These are phyloP conservation scores for Motacilla alba DNA, from an alignment of 2,113 vertebrate species.

Conservation along the genomic window DNA sequence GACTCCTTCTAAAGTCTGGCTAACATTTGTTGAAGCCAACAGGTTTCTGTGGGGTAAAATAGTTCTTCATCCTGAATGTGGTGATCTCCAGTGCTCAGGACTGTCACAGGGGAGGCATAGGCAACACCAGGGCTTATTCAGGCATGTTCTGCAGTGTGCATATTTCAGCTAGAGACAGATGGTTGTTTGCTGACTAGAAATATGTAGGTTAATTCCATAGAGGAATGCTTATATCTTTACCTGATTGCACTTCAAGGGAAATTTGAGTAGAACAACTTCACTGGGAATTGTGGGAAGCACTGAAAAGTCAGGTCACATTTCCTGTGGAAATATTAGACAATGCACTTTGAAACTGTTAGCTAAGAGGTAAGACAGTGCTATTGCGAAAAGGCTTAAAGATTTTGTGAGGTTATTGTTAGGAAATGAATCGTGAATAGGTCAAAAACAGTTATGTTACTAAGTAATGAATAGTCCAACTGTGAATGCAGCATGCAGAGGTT, in stretches of 20 bases:
- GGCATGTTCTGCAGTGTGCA: background rate
- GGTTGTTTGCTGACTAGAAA: background rate
- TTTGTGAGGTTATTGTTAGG: background rate
- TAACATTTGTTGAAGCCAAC: background rate
- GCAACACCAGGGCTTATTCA: background rate
- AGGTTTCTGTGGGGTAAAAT: background rate
- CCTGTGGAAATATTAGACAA: background rate
- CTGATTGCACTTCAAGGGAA: background rate
- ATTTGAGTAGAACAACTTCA: background rate
- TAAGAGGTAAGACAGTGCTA: background rate
- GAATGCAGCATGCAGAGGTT: background rate
- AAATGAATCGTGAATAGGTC: background rate
- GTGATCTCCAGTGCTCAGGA: background rate
- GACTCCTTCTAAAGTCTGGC: background rate
- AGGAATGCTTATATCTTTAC: background rate
- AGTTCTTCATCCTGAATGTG: background rate
- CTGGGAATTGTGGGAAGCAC: background rate
- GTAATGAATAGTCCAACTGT: background rate
- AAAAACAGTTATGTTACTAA: background rate
- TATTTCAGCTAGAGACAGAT: conserved; percentile 30
- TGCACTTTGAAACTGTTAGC: background rate
- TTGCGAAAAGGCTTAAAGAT: background rate
- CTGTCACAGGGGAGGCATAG: background rate
- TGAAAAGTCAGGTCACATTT: background rate
- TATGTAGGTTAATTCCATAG: conserved; percentile 56